Evolutionary conservation across 2,888 invertebrate genomes (phyloP).

Genomic region (Nephrocerus scutellatus): DNA sequence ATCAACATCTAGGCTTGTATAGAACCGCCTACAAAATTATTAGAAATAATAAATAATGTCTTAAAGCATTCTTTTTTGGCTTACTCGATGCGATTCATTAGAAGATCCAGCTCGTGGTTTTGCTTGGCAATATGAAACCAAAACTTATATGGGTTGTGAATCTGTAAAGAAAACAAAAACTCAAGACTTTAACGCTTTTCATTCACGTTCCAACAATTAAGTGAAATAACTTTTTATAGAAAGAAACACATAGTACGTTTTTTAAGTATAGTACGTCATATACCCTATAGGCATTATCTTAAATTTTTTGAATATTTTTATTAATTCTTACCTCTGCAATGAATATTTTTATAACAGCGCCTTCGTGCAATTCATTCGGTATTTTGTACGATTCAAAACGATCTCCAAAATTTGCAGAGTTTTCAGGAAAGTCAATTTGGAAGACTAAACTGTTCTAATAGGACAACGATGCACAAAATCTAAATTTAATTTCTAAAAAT

Average conservation of each 20-base stretch:
- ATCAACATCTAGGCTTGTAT: slow-evolving; percentile 15
- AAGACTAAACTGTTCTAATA: slow-evolving; percentile 33
- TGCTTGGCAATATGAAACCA: slow-evolving; percentile 34
- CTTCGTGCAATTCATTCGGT: slow-evolving; percentile 15
- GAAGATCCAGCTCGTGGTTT: slow-evolving; percentile 26
- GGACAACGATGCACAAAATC: no score
- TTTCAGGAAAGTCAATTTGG: slow-evolving; percentile 33
- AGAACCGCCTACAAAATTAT: slow-evolving; percentile 26
- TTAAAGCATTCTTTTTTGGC: slow-evolving; percentile 9
- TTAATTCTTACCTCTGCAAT: slow-evolving; percentile 26
- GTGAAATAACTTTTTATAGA: neutral
- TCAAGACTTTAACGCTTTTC: neutral
- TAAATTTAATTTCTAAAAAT: no score
- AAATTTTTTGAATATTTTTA: neutral
- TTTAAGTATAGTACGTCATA: no score
- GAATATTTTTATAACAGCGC: slow-evolving; percentile 24
- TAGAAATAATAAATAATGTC: neutral
- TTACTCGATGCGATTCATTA: slow-evolving; percentile 36
- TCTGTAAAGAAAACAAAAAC: slow-evolving; percentile 23
- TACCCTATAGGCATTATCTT: neutral
- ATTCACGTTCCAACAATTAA: no score
- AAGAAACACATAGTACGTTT: neutral
- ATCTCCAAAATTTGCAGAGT: slow-evolving; percentile 28
- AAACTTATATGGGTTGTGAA: slow-evolving; percentile 36
- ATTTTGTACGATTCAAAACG: slow-evolving; percentile 22